These are phyloP conservation scores for Polyommatus iphigenia DNA, from an alignment of 2,888 invertebrate species.

Conservation along the genomic window DNA sequence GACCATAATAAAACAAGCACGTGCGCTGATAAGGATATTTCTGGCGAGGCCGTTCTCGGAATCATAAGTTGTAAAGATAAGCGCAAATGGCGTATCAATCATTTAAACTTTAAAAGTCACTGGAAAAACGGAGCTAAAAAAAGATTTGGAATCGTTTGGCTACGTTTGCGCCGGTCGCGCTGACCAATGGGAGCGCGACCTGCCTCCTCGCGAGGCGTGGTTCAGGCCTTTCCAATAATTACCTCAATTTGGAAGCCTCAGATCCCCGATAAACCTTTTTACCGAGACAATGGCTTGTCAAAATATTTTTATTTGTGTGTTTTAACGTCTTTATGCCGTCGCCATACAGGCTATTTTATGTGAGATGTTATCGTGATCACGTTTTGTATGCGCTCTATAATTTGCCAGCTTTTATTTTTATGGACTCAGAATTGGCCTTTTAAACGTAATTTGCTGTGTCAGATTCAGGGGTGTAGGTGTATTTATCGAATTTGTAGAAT, in stretches of 20 bases:
- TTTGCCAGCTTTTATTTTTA: slow-evolving; percentile 41
- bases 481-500: slow-evolving; percentile 23
- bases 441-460: slow-evolving; percentile 34
- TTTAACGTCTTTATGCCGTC: slow-evolving; percentile 17
- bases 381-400: slow-evolving; percentile 38
- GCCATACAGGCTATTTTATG: slow-evolving; percentile 24
- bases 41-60: slow-evolving; percentile 23
- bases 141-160: slow-evolving; percentile 31
- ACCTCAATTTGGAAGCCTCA: slow-evolving; percentile 41
- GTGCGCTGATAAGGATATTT: slow-evolving; percentile 10
- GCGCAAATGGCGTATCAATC: slow-evolving; percentile 28
- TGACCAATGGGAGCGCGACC: slow-evolving; percentile 40
- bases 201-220: slow-evolving; percentile 40
- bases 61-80: slow-evolving; percentile 27
- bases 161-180: slow-evolving; percentile 34
- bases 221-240: slow-evolving; percentile 42
- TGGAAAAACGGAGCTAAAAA: slow-evolving; percentile 13
- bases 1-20: slow-evolving; percentile 22
- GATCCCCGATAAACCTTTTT: slow-evolving; percentile 44
- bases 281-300: slow-evolving; percentile 44
- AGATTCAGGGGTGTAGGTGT: slow-evolving; percentile 23
- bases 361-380: slow-evolving; percentile 36
- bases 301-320: slow-evolving; percentile 43
- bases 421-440: slow-evolving; percentile 39
- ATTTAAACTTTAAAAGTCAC: slow-evolving; percentile 25